Evolutionary conservation across 1,140 invertebrate genomes (phyloP), one percentile per base, ranked within the genome.

Genomic region (Drosophila elegans): DNA sequence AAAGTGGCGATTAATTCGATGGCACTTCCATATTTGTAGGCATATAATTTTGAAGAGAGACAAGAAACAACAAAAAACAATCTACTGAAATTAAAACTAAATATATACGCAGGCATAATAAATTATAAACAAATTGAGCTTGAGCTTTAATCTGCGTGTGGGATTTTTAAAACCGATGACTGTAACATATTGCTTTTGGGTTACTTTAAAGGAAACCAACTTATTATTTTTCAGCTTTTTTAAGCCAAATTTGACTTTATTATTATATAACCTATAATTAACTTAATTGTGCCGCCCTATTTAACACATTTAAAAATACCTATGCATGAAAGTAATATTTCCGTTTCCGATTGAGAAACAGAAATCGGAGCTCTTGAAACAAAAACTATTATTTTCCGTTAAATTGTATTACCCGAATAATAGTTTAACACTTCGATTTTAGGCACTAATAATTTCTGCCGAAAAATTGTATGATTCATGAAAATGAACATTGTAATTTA

Each of bases 1-100:
- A 76, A 86, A 86, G 83, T 89, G 83, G 53, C 79, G 83, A 86
- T 86, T 88, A 83, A 83, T 88, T 86, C 60, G 83, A 86, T 86
- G 83, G 83, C 84, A 88, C 83, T 88, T 86, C 83, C 84, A 86
- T 76, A 76, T 86, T 83, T 83, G 48, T 73, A 83, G 83, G 84
- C 83, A 83, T 86, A 86, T 77, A 68, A 83, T 83, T 83, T 76
- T 56, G 69, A 57, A 79, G 85, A 81, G 63, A 52, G 57, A 21
- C 48, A 38, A 51, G 13, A 74, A 46, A 56, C 38, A 51, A 52
- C 67, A 71, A 66, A 64, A 77, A 55, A 46, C 44, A 59, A 72
- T 48, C 41, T 66, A 52, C 51, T 46, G 48, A 68, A 73, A 78
- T 64, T 52, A 74, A 78, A 59, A 52, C 64, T 71, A 72, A 56